Evolutionary conservation across 1,140 invertebrate genomes (phyloP).

Genomic region (Heliconius himera): DNA sequence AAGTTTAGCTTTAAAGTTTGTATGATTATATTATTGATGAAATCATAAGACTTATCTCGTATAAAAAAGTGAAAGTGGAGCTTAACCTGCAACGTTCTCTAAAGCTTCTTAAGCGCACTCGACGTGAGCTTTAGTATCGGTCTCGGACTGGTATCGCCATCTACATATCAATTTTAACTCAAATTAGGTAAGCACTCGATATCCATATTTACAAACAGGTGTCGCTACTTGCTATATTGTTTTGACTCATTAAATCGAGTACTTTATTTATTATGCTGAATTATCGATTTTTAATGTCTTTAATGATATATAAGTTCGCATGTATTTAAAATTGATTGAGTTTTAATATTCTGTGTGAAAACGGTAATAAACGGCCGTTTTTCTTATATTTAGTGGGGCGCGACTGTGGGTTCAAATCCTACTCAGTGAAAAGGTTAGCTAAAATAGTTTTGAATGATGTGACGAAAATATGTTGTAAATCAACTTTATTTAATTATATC

Average conservation of each 20-base stretch:
- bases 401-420: too few species aligned
- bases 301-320: too few species aligned
- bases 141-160: conserved; percentile 21
- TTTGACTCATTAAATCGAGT: not conserved
- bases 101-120: conserved; percentile 8
- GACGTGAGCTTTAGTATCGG: not conserved
- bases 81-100: conserved; percentile 6
- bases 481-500: too few species aligned
- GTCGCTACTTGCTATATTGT: conserved; percentile 14
- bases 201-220: conserved; percentile 14
- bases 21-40: not conserved
- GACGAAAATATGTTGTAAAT: too few species aligned
- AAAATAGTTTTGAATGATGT: too few species aligned
- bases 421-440: too few species aligned
- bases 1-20: not conserved
- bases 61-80: conserved; percentile 17
- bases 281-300: too few species aligned
- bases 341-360: too few species aligned
- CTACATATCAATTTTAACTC: conserved; percentile 14
- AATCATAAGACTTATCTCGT: not conserved
- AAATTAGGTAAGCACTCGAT: not conserved
- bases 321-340: too few species aligned
- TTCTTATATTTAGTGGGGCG: too few species aligned
- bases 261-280: not conserved
- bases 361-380: too few species aligned